Percentiles rank a stretch among this genome's conserved stretches.
Conservation (phyloP, 35 echinoderm and acorn worm genomes). For the Patiria miniata region DNA sequence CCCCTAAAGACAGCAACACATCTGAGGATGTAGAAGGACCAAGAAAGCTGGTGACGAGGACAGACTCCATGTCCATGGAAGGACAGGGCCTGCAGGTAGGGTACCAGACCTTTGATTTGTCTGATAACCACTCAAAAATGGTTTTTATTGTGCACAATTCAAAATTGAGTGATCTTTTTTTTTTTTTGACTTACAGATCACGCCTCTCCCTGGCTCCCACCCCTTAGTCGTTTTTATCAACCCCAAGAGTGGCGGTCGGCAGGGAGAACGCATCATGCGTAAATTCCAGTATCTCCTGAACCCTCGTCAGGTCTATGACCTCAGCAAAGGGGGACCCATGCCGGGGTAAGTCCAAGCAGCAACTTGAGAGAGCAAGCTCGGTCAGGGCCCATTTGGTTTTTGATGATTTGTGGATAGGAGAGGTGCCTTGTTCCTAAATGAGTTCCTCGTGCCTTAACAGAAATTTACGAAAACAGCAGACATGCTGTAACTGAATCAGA, state of each 20-base stretch:
- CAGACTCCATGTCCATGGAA: slow-evolving; percentile 98
- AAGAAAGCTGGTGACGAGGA: slow-evolving; percentile 69
- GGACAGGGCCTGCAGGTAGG: slow-evolving; percentile 96
- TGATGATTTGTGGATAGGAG: too few relatives aligned
- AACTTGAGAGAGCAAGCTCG: not conserved
- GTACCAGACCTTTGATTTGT: not conserved
- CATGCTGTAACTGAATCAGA: too few relatives aligned
- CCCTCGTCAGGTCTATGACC: slow-evolving; percentile 97
- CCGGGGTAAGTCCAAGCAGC: slow-evolving; percentile 69
- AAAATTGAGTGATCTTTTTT: not conserved
- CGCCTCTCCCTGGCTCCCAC: slow-evolving; percentile 91
- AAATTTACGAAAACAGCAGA: too few relatives aligned
- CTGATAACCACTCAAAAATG: too few relatives aligned
- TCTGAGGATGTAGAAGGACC: slow-evolving; percentile 72
- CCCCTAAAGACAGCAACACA: slow-evolving; percentile 82
- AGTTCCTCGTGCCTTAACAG: too few relatives aligned
- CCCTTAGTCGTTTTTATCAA: slow-evolving; percentile 96
- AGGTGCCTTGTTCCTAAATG: too few relatives aligned
- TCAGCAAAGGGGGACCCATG: slow-evolving; percentile 97
- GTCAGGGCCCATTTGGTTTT: too few relatives aligned
- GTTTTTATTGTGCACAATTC: too few relatives aligned
- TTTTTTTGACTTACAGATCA: slow-evolving; percentile 62
- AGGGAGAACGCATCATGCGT: slow-evolving; percentile 93
- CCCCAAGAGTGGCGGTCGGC: slow-evolving; percentile 94
- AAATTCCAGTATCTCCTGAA: slow-evolving; percentile 99